Evolutionary conservation across 1,140 invertebrate genomes (phyloP), one percentile per base, ranked within the genome.

Genomic region (Drosophila mojavensis): DNA sequence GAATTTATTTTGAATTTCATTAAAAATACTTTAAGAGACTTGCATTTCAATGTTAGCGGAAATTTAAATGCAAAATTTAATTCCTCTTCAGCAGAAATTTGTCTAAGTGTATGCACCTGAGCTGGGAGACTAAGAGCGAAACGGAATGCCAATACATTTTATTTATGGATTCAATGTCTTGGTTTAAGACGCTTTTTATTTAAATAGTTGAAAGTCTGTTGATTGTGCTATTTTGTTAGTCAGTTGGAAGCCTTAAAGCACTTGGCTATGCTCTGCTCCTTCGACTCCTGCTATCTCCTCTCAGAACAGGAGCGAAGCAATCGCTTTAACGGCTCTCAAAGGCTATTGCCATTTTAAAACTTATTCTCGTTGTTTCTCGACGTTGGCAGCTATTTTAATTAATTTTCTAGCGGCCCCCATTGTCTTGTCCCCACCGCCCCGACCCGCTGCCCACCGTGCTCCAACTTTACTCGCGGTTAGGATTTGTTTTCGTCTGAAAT

Each of bases 321-420:
- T 50, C 24, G 39, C 43, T 15, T 13, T 20, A 20, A 17, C 33
- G 24, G 53, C 15, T 51, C 43, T 15, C 28, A 66, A 58, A 58
- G n/a, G 36, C 55, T 41, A 58, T 58, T 41, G 55, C 55, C 55
- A 58, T 36, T 58, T 58, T 58, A 58, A 43, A 58, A 58, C 55
- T 58, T 58, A n/a, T 41, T 41, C 13, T 24, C 20, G 20, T 24
- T 20, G 9, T 43, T 50, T 50, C 20, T 50, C 20, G 11, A 13
- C 36, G 43, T 41, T 33, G 56, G 36, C 11, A 33, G 51, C 71
- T 56, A 62, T 68, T 69, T 75, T 75, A 70, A 75, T 75, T 75
- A 75, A 73, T 73, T 68, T 67, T 28, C 53, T 26, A 36, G 39
- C 15, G 6, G n/a, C 26, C 36, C 20, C 4, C 64, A 66, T 59